Conservation (phyloP, 2,797 vertebrate genomes). For the Podargus strigoides region DNA sequence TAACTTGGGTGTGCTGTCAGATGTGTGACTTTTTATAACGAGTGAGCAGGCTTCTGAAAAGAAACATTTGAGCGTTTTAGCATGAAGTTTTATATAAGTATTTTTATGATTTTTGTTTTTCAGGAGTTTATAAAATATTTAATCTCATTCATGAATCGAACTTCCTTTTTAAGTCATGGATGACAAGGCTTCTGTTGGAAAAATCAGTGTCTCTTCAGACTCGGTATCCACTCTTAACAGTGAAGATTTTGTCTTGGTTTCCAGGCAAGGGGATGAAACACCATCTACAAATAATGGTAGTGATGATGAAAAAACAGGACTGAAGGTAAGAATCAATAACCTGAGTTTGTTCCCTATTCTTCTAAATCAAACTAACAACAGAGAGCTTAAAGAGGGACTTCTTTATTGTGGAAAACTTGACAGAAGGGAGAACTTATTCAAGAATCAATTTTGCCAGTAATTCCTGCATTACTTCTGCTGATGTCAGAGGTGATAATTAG, state of each 20-base stretch:
- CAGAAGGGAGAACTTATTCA: constrained; percentile 10
- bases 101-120: constrained; percentile 78
- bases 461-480: constrained; percentile 10
- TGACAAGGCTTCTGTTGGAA: constrained; percentile 99
- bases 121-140: constrained; percentile 84
- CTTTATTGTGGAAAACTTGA: constrained; percentile 41
- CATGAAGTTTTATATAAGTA: constrained; percentile 67
- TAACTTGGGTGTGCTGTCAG: background rate
- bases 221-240: constrained; percentile 99
- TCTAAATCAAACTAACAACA: constrained; percentile 25
- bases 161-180: constrained; percentile 97
- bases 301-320: constrained; percentile 98
- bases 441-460: background rate
- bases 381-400: constrained; percentile 44
- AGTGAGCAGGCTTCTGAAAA: constrained; percentile 29
- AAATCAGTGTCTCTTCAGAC: constrained; percentile 99
- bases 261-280: constrained; percentile 96
- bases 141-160: constrained; percentile 82
- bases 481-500: constrained; percentile 19
- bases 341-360: constrained; percentile 47
- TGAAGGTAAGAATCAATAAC: constrained; percentile 89
- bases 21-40: background rate
- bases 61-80: constrained; percentile 22
- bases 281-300: constrained; percentile 98
- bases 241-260: constrained; percentile 99